phyloP scores from a whole-genome alignment of 2,797 vertebrate genomes.

The Cyprinella venusta region DNA sequence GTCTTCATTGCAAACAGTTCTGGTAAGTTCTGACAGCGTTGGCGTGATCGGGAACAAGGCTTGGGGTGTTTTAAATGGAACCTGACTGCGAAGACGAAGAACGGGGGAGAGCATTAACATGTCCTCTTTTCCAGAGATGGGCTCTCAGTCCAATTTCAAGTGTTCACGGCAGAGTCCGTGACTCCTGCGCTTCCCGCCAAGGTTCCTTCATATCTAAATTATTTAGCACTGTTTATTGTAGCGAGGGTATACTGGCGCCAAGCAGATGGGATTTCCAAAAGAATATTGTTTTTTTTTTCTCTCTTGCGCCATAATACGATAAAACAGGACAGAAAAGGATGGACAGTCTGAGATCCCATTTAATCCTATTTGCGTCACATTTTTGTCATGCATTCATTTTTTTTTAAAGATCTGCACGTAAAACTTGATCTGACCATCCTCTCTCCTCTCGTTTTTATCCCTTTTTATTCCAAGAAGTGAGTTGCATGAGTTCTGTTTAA shows the following conservation, averaged over 20 bases:
- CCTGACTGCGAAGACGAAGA: slow-evolving; percentile 41
- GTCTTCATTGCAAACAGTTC: slow-evolving; percentile 54
- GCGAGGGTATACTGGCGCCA: slow-evolving; percentile 77
- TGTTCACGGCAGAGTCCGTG: slow-evolving; percentile 63
- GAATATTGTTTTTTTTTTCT: slow-evolving; percentile 66
- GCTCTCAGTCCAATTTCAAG: slow-evolving; percentile 70
- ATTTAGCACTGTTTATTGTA: slow-evolving; percentile 81
- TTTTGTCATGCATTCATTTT: slow-evolving; percentile 35
- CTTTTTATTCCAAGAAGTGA: slow-evolving; percentile 42
- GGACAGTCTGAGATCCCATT: slow-evolving; percentile 57
- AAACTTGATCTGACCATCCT: slow-evolving; percentile 64
- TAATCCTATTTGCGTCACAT: slow-evolving; percentile 57
- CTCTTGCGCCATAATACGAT: slow-evolving; percentile 67
- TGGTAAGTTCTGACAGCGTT: slow-evolving; percentile 57
- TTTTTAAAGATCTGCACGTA: slow-evolving; percentile 55
- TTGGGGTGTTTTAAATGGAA: slow-evolving; percentile 56
- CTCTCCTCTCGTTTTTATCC: slow-evolving; percentile 54
- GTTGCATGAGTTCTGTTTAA: slow-evolving; percentile 20
- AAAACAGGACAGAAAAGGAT: slow-evolving; percentile 65
- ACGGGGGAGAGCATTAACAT: slow-evolving; percentile 48
- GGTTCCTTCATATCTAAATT: slow-evolving; percentile 74
- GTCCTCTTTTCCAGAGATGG: slow-evolving; percentile 62
- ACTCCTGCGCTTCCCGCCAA: slow-evolving; percentile 66
- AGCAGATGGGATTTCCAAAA: slow-evolving; percentile 71
- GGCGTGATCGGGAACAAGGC: slow-evolving; percentile 56